Evolutionary conservation across 2,113 vertebrate genomes (phyloP).

Genomic region (Hydropotes inermis): DNA sequence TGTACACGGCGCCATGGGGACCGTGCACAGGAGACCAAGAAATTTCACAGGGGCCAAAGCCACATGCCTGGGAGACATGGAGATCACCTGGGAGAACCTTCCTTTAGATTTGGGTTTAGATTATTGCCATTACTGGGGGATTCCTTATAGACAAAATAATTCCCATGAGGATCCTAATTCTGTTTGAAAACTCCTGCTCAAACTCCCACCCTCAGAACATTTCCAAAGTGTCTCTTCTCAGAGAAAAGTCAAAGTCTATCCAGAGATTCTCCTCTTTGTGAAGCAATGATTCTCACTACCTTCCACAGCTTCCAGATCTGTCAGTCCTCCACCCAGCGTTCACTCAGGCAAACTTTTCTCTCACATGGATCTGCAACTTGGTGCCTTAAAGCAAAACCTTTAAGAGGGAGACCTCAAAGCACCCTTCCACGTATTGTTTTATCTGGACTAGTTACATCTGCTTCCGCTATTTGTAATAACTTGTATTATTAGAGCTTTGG

Average conservation of each 20-base stretch:
- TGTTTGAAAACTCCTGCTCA: not conserved
- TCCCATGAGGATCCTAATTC: not conserved
- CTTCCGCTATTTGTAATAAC: not conserved
- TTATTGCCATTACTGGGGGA: too few relatives aligned
- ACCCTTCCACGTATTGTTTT: not conserved
- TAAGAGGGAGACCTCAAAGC: not conserved
- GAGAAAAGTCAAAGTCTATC: not conserved
- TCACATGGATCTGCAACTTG: not conserved
- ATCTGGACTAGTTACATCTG: not conserved
- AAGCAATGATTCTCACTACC: not conserved
- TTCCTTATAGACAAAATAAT: not conserved
- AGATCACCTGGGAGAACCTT: not conserved
- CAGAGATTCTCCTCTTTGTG: not conserved
- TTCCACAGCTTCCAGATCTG: not conserved
- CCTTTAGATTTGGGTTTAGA: not conserved
- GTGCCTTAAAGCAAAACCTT: not conserved
- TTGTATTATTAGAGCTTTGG: not conserved
- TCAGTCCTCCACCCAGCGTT: not conserved
- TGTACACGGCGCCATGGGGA: accelerated
- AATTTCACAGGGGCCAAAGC: not conserved
- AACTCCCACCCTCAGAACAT: too few relatives aligned
- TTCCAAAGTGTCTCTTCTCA: not conserved
- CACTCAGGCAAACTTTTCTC: accelerated
- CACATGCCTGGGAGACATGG: accelerated
- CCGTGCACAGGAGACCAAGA: accelerated